Conservation (phyloP, 2,888 invertebrate genomes). For the Panzeria rudis region DNA sequence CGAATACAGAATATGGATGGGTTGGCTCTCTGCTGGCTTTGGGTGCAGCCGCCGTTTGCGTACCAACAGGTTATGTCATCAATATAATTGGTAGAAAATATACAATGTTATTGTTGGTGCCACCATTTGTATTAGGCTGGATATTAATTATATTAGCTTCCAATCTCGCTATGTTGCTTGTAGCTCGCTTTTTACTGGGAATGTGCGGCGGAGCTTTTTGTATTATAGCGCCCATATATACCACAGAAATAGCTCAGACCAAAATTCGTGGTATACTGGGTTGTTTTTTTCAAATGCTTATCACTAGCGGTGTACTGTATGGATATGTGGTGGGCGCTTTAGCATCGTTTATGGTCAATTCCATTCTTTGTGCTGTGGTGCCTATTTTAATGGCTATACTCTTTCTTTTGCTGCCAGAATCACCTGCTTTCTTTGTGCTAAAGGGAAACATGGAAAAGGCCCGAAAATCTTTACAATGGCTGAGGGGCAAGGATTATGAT, state of each 20-base stretch:
- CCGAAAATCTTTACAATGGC: conserved; percentile 87
- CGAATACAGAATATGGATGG: conserved; percentile 87
- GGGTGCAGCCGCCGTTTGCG: conserved; percentile 89
- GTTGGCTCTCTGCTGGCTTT: conserved; percentile 88
- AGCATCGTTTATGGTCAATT: conserved; percentile 77
- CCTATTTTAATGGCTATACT: conserved; percentile 88
- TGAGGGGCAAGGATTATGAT: conserved; percentile 90
- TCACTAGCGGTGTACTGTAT: conserved; percentile 92
- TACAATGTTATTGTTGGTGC: conserved; percentile 84
- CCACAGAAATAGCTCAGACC: conserved; percentile 93
- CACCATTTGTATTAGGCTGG: conserved; percentile 92
- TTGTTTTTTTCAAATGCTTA: conserved; percentile 93
- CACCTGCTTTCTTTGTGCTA: conserved; percentile 88
- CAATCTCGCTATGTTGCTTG: conserved; percentile 83
- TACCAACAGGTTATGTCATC: conserved; percentile 89
- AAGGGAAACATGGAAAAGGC: conserved; percentile 88
- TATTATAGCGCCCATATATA: conserved; percentile 92
- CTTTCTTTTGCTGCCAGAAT: conserved; percentile 94
- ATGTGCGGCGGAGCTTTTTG: conserved; percentile 89
- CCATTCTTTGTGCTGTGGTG: conserved; percentile 78
- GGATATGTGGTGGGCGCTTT: conserved; percentile 87
- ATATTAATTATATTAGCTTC: conserved; percentile 89
- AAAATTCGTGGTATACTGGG: conserved; percentile 93
- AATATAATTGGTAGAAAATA: conserved; percentile 89
- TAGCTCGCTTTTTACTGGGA: conserved; percentile 81